Evolutionary conservation across 2,113 vertebrate genomes (phyloP).

Genomic region (Catharus fuscescens): DNA sequence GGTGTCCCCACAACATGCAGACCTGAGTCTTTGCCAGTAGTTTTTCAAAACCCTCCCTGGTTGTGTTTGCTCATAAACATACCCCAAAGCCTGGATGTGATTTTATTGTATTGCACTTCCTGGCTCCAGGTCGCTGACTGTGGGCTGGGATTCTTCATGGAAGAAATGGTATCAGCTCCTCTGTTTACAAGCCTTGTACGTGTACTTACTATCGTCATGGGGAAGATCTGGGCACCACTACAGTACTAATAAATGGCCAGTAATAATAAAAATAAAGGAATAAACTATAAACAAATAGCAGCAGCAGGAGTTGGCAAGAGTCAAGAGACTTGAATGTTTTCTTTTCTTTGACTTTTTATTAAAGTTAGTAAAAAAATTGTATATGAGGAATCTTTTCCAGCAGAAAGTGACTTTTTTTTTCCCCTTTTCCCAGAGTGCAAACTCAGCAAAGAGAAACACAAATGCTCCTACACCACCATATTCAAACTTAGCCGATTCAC

Average conservation of each 20-base stretch:
- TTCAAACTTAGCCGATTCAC: not conserved
- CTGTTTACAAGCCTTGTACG: not conserved
- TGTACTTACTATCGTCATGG: not conserved
- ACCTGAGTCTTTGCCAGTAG: not conserved
- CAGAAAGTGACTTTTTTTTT: not conserved
- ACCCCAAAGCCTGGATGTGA: not conserved
- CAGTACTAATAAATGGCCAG: not conserved
- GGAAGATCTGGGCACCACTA: conserved; percentile 18
- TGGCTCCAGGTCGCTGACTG: not conserved
- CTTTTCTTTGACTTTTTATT: conserved; percentile 11
- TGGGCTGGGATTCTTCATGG: not conserved
- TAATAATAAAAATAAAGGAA: conserved; percentile 34
- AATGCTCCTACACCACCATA: not conserved
- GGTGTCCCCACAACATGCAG: not conserved
- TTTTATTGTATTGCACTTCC: not conserved
- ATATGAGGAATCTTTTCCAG: not conserved
- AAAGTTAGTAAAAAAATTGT: not conserved
- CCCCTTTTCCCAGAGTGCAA: not conserved
- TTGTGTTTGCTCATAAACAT: not conserved
- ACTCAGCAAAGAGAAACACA: not conserved
- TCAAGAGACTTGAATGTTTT: not conserved
- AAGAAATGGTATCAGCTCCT: not conserved
- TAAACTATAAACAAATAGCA: conserved; percentile 19
- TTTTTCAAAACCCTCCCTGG: not conserved
- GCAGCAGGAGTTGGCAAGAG: conserved; percentile 9